Percentiles rank a stretch among this genome's conserved stretches.
These are phyloP conservation scores for Drosophila saltans DNA, from an alignment of 1,140 invertebrate species.

Conservation along the genomic window DNA sequence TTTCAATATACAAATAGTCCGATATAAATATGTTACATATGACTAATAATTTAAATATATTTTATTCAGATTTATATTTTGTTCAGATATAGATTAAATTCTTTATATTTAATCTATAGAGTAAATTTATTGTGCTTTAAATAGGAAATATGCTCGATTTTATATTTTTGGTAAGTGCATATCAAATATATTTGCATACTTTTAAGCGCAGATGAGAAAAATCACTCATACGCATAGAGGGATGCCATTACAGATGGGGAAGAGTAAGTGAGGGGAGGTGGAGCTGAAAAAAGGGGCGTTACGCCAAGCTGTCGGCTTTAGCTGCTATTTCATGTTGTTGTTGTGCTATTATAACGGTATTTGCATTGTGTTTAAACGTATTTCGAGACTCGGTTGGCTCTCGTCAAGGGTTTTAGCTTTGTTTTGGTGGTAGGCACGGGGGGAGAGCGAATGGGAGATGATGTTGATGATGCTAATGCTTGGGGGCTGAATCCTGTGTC, in stretches of 20 bases:
- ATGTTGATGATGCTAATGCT: no score
- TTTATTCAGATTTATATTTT: background rate
- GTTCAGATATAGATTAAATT: no score
- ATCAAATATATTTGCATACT: constrained; percentile 74
- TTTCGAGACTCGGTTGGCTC: constrained; percentile 57
- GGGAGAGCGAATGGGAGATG: constrained; percentile 38
- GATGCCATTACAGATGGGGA: constrained; percentile 43
- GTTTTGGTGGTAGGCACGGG: background rate
- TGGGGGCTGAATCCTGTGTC: background rate
- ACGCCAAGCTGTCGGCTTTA: constrained; percentile 68
- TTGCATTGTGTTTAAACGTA: constrained; percentile 81
- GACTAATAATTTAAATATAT: no score
- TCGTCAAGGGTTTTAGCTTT: constrained; percentile 41
- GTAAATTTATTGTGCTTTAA: background rate
- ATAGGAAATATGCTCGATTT: background rate
- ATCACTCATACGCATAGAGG: constrained; percentile 75
- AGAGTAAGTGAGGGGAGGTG: constrained; percentile 10
- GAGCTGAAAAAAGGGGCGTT: constrained; percentile 53
- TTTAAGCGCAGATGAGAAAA: constrained; percentile 73
- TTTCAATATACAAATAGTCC: no score
- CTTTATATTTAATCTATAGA: background rate
- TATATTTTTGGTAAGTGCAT: constrained; percentile 6
- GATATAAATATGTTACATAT: no score
- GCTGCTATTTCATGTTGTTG: constrained; percentile 35
- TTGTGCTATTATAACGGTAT: constrained; percentile 80